Evolutionary conservation across 2,888 invertebrate species (phyloP).

Genomic region (Neoitamus cyanurus): DNA sequence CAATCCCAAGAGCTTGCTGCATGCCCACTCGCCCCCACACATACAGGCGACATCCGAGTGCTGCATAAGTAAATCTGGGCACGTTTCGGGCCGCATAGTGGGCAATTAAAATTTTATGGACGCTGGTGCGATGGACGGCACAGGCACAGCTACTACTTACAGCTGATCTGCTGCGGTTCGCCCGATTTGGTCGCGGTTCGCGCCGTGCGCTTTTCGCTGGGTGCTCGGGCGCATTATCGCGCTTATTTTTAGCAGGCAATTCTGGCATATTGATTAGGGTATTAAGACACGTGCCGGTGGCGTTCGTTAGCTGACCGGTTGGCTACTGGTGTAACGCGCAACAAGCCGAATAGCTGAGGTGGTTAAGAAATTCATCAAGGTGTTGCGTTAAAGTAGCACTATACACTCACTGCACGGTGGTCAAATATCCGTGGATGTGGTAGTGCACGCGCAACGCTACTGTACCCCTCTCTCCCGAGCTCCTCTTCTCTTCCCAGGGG

Average conservation of each 20-base stretch:
- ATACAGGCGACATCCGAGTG: not conserved
- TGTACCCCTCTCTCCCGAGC: not conserved
- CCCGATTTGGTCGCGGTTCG: not conserved
- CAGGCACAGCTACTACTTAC: not conserved
- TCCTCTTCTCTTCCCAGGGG: not conserved
- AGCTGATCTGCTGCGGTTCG: not conserved
- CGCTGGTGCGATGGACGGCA: not conserved
- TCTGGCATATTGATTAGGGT: not conserved
- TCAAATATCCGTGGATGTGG: not conserved
- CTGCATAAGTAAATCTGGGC: not conserved
- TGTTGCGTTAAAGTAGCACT: not conserved
- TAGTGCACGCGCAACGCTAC: not conserved
- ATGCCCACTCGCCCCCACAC: not conserved
- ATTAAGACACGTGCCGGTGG: not conserved
- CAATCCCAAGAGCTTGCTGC: not conserved
- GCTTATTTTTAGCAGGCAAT: not conserved
- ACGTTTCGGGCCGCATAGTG: not conserved
- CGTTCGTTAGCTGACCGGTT: not conserved
- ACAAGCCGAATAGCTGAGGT: not conserved
- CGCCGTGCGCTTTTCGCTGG: not conserved
- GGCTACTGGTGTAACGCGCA: not conserved
- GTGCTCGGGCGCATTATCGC: not conserved
- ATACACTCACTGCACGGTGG: not conserved
- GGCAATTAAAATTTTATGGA: conserved; percentile 36
- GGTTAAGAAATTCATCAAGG: not conserved